Evolutionary conservation across 2,888 invertebrate genomes (phyloP).

Genomic region (Cryptocephalus moraei): DNA sequence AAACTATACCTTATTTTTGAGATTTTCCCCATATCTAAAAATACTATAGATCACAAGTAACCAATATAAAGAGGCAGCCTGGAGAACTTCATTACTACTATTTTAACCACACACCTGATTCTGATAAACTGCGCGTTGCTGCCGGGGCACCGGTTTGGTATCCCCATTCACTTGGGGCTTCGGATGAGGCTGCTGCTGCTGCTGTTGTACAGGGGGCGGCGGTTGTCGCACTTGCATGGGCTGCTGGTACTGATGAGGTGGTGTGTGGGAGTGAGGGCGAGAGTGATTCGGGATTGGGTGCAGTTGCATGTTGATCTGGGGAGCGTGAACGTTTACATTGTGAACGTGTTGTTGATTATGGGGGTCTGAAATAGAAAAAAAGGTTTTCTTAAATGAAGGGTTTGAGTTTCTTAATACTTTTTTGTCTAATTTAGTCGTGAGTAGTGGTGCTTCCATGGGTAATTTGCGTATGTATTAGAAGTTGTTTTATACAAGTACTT

Average conservation of each 20-base stretch:
- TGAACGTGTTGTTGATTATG: conserved; percentile 10
- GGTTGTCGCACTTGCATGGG: conserved; percentile 4
- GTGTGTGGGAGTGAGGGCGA: conserved; percentile 11
- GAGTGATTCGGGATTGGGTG: conserved; percentile 5
- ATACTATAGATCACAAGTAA: too few relatives aligned
- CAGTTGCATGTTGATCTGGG: conserved; percentile 11
- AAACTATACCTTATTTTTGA: too few relatives aligned
- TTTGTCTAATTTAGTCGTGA: too few relatives aligned
- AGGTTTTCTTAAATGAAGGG: too few relatives aligned
- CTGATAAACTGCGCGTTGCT: conserved; percentile 21
- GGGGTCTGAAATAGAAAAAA: conserved; percentile 3
- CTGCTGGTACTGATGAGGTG: conserved; percentile 13
- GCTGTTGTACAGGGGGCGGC: conserved; percentile 4
- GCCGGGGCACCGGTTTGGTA: conserved; percentile 19
- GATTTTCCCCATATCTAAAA: too few relatives aligned
- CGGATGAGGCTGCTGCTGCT: conserved; percentile 4
- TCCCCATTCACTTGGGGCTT: conserved; percentile 30
- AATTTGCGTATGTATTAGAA: too few relatives aligned
- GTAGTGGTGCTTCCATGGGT: too few relatives aligned
- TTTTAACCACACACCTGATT: conserved; percentile 13
- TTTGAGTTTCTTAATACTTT: too few relatives aligned
- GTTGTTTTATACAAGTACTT: too few relatives aligned
- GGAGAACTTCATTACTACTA: too few relatives aligned
- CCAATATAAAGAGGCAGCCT: too few relatives aligned
- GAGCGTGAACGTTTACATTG: conserved; percentile 9